Base-by-base conservation (phyloP, 2,113 vertebrate species). In the Gulo gulo region DNA sequence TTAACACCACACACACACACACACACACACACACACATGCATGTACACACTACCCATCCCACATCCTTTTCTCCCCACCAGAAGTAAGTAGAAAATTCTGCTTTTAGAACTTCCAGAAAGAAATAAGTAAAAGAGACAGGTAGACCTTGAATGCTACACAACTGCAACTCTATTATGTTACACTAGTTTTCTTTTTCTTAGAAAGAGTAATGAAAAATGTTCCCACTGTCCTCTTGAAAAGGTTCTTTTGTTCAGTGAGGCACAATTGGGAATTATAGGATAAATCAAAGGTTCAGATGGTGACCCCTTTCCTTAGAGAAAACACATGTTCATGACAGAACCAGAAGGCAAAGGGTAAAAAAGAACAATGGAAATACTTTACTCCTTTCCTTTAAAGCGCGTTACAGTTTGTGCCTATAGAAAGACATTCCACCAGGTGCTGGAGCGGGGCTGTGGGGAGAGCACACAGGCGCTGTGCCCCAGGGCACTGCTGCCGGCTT, bases 141-240 rank as follows among this genome's bases (percentile, higher is more conserved):
- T 34, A 96, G 83, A 78, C 80, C 73, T 94, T 81, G 52, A 73
- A 63, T 50, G 42, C 45, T 94, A n/a, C 20, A 82, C 79, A 93
- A 69, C 15, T 4, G 26, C 29, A 63, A 31, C 59, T 78, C 34
- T 50, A 57, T 73, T 90, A 34, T 94, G 24, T 34, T 88, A 50
- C 24, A 50, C n/a, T 84, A 26, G 45, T 93, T 82, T 89, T 95
- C 74, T 71, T 45, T 88, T 87, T 67, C 80, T 88, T 87, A 92
- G 84, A 94, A 95, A 92, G 34, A 84, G 57, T 87, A 47, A 83
- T 67, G n/a, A 78, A 91, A 97, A 95, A 65, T 69, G 1, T 88
- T 52, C n/a, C 71, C 57, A 88, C 47, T 89, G 2, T 94, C 42
- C 18, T 74, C 23, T 76, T 88, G 36, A 95, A 95, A 95, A 90